Evolutionary conservation across 2,888 invertebrate genomes (phyloP), one percentile per base, ranked within the genome.

Genomic region (Baccha elongata): DNA sequence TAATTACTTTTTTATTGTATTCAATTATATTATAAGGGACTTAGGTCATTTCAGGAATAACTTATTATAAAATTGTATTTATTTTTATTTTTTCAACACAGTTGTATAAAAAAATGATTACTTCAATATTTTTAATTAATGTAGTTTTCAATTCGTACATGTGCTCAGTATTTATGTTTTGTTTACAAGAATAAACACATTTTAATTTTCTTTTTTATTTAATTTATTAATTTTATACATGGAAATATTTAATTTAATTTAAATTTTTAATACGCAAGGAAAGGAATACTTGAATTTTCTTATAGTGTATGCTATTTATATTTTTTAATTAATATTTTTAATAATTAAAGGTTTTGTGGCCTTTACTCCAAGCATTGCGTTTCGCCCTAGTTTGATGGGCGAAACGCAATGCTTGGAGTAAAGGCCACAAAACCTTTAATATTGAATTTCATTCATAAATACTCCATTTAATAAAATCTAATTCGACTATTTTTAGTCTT

Each of bases 131-230:
- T 35, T 23, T 4, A 23, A 23, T 4, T 32, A 32, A 44, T 40
- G 8, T 32, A 44, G 17, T 44, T 65, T 60, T 76, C 76, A 81
- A 76, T 76, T 81, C 76, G 46, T 72, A 72, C 53, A 40, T 62
- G 76, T 81, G 81, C 71, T 76, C 74, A 74, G 69, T 68, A 35
- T 62, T 8, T 46, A 37, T 71, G 19, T 44, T 19, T 64, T 46
- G 0, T 53, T n/a, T 46, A 52, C 60, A 62, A 40, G 29, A 46
- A 50, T 26, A 40, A 75, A 75, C 68, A 60, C 50, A 71, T 7
- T 7, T 35, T 37, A 52, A 29, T 72, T 52, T 23, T 7, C 21
- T 23, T n/a, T 13, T 35, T 13, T 29, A 19, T 60, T 46, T 35
- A 23, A 29, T n/a, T 40, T 4, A 21, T 15, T 40, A 23, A 2